Evolutionary conservation across 2,113 vertebrate genomes (phyloP).

Genomic region (Potamarius usumacintae): DNA sequence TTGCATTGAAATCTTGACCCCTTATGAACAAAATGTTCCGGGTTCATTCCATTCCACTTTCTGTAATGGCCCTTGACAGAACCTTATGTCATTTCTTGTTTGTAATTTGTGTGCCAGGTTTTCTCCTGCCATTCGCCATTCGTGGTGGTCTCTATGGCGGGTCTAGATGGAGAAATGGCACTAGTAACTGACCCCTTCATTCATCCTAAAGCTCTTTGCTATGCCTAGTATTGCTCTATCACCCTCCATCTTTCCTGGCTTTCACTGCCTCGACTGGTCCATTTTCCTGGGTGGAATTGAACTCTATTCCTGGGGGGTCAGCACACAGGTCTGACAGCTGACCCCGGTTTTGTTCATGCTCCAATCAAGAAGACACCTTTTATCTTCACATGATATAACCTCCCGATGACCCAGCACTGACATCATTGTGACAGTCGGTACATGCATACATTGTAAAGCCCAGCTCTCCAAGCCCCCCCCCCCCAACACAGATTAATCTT

Average conservation of each 20-base stretch:
- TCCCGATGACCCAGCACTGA: neutral
- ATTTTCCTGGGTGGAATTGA: constrained; percentile 39
- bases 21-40: constrained; percentile 26
- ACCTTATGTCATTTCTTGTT: constrained; percentile 39
- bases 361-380: neutral
- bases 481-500: neutral
- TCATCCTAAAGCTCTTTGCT: constrained; percentile 31
- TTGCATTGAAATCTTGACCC: constrained; percentile 46
- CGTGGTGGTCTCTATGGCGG: constrained; percentile 37
- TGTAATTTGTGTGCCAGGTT: constrained; percentile 30
- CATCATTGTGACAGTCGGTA: neutral
- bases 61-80: constrained; percentile 46
- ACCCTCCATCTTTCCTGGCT: constrained; percentile 3
- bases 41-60: constrained; percentile 33
- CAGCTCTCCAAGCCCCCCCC: too few species aligned
- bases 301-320: constrained; percentile 12
- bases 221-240: constrained; percentile 37
- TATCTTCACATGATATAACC: constrained; percentile 2
- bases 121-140: constrained; percentile 37
- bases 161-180: constrained; percentile 35
- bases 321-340: constrained; percentile 4
- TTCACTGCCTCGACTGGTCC: constrained; percentile 18
- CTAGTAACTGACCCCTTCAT: constrained; percentile 46
- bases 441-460: neutral
- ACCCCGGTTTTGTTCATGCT: constrained; percentile 1